These are phyloP conservation scores for Parascotia fuliginaria DNA, from an alignment of 2,888 invertebrate genomes.

Conservation along the genomic window DNA sequence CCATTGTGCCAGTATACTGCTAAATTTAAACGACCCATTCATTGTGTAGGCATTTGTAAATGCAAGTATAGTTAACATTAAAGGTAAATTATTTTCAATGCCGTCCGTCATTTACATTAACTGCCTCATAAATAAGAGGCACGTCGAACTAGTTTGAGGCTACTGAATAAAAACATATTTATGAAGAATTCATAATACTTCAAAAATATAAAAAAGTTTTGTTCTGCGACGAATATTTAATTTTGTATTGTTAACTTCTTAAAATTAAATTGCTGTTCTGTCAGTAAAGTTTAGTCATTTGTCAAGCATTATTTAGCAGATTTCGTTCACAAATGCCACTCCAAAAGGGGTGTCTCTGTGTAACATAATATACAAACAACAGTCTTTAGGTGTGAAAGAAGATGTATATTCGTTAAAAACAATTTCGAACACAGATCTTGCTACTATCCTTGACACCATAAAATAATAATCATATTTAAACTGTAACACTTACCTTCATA, in stretches of 20 bases:
- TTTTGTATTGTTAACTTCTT: neutral
- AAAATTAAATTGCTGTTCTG: neutral
- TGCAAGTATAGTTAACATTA: constrained; percentile 14
- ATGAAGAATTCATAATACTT: constrained; percentile 3
- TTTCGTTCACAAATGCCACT: neutral
- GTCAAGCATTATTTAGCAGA: no score
- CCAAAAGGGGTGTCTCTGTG: no score
- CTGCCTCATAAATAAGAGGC: constrained; percentile 15
- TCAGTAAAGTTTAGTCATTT: no score
- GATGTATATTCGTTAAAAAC: neutral
- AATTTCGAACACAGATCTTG: constrained; percentile 19
- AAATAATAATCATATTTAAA: constrained; percentile 17
- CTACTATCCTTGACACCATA: constrained; percentile 15
- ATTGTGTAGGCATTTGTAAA: neutral
- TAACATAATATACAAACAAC: constrained; percentile 18
- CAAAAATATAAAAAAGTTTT: no score
- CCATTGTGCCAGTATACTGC: no score
- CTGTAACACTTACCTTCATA: constrained; percentile 79
- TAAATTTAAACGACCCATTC: neutral
- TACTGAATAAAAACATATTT: constrained; percentile 12
- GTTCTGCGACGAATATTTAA: no score
- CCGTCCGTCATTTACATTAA: constrained; percentile 29
- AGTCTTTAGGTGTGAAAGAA: neutral
- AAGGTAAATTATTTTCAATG: constrained; percentile 31
- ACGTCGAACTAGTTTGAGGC: constrained; percentile 31